These are phyloP conservation scores for Cichlasoma orientale DNA, from an alignment of 2,797 vertebrate species.

Conservation along the genomic window DNA sequence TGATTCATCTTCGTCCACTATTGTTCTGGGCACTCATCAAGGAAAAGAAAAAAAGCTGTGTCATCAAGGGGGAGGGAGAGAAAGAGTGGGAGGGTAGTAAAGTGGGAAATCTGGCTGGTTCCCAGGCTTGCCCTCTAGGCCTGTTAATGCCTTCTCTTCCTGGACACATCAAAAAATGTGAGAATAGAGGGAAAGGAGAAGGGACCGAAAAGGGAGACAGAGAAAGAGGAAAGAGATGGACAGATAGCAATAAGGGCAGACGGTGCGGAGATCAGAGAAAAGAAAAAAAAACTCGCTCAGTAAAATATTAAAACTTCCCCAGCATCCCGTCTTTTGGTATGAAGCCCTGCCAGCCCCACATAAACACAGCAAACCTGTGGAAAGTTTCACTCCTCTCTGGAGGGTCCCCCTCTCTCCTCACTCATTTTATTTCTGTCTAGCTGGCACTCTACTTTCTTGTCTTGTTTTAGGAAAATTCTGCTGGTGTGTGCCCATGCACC, in stretches of 20 bases:
- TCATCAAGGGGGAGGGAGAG: conserved; percentile 51
- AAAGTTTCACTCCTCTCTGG: conserved; percentile 81
- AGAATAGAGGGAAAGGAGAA: conserved; percentile 23
- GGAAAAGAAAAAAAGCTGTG: conserved; percentile 56
- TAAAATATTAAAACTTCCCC: conserved; percentile 40
- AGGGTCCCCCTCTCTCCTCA: conserved; percentile 73
- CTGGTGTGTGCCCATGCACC: conserved; percentile 62
- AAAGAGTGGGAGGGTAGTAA: conserved; percentile 3
- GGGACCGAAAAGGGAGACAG: not conserved
- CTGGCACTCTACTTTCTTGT: conserved; percentile 72
- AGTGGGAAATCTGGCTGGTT: conserved; percentile 59
- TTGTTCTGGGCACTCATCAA: conserved; percentile 66
- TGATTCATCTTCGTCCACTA: conserved; percentile 52
- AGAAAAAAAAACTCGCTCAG: conserved; percentile 21
- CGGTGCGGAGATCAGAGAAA: conserved; percentile 22
- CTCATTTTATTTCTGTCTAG: conserved; percentile 76
- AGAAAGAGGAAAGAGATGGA: conserved; percentile 10
- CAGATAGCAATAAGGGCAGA: conserved; percentile 17
- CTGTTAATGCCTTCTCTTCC: conserved; percentile 55
- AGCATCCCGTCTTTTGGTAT: conserved; percentile 43
- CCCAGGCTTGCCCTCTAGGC: conserved; percentile 53
- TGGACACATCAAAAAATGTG: conserved; percentile 48
- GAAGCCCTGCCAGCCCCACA: conserved; percentile 67
- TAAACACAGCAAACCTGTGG: conserved; percentile 76
- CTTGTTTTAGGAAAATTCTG: conserved; percentile 83